phyloP scores from a whole-genome alignment of 1,140 invertebrate genomes.

The Cyclargus thomasi region DNA sequence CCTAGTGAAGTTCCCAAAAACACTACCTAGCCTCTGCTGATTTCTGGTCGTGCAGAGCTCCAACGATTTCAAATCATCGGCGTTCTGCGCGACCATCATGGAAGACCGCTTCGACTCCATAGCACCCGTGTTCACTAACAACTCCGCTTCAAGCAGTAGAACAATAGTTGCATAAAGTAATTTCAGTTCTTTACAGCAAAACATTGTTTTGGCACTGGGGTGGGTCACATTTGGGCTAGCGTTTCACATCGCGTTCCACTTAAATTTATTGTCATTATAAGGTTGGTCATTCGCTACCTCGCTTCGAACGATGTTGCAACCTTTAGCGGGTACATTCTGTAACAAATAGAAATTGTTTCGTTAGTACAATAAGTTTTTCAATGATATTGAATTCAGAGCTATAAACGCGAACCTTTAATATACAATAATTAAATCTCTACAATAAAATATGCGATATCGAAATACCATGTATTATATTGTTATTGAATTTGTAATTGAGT shows the following conservation, averaged over 20 bases:
- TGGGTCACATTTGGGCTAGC: slow-evolving; percentile 52
- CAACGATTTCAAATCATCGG: slow-evolving; percentile 58
- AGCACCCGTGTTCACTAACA: slow-evolving; percentile 59
- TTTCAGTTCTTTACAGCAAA: slow-evolving; percentile 70
- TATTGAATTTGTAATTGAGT: too few relatives aligned
- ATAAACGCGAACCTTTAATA: too few relatives aligned
- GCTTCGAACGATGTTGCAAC: slow-evolving; percentile 27
- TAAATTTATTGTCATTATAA: slow-evolving; percentile 69
- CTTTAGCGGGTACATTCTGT: slow-evolving; percentile 45
- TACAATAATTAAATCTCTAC: too few relatives aligned
- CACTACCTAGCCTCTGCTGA: slow-evolving; percentile 61
- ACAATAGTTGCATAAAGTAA: slow-evolving; percentile 64
- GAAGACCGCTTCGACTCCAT: slow-evolving; percentile 66
- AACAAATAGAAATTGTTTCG: slow-evolving; percentile 37
- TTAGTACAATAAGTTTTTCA: too few relatives aligned
- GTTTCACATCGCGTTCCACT: slow-evolving; percentile 47
- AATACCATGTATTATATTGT: too few relatives aligned
- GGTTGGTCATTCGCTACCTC: slow-evolving; percentile 43
- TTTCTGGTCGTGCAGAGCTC: slow-evolving; percentile 61
- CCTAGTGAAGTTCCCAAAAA: slow-evolving; percentile 64
- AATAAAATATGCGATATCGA: too few relatives aligned
- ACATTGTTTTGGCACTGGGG: slow-evolving; percentile 69
- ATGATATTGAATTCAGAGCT: too few relatives aligned
- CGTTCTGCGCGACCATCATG: slow-evolving; percentile 55
- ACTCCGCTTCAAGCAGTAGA: slow-evolving; percentile 61